These are phyloP conservation scores for Cyclopterus lumpus DNA, from an alignment of 2,797 vertebrate species.

Conservation along the genomic window DNA sequence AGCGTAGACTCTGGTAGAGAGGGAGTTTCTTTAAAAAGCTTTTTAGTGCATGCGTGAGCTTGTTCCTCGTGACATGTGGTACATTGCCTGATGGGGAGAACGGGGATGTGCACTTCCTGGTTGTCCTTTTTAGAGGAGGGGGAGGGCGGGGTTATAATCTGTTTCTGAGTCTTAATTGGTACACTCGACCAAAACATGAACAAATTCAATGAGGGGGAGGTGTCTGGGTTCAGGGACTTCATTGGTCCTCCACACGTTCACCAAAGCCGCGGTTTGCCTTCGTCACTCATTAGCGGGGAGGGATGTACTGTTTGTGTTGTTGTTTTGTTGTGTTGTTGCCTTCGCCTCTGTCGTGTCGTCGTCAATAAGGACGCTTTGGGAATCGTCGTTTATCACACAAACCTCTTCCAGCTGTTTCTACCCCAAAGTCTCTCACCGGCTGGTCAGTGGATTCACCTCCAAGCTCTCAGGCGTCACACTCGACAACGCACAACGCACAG, in stretches of 20 bases:
- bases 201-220: slow-evolving; percentile 31
- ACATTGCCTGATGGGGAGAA: slow-evolving; percentile 14
- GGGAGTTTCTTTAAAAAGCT: slow-evolving; percentile 17
- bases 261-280: slow-evolving; percentile 59
- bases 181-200: slow-evolving; percentile 23
- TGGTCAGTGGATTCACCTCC: slow-evolving; percentile 42
- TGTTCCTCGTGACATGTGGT: slow-evolving; percentile 9
- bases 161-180: slow-evolving; percentile 24
- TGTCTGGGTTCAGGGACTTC: slow-evolving; percentile 69
- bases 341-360: slow-evolving; percentile 50
- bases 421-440: slow-evolving; percentile 6
- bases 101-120: slow-evolving; percentile 29
- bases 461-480: slow-evolving; percentile 74
- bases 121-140: slow-evolving; percentile 7
- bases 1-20: slow-evolving; percentile 4
- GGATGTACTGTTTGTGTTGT: slow-evolving; percentile 29
- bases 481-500: slow-evolving; percentile 18
- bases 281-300: slow-evolving; percentile 44
- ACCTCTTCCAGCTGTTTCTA: slow-evolving; percentile 56
- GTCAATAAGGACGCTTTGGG: slow-evolving; percentile 40
- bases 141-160: not conserved
- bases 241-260: slow-evolving; percentile 49
- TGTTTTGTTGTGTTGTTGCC: slow-evolving; percentile 52
- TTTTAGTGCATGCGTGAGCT: slow-evolving; percentile 37
- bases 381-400: slow-evolving; percentile 35